Evolutionary conservation across 2,797 vertebrate genomes (phyloP), one percentile per base, ranked within the genome.

Genomic region (Mallotus villosus): DNA sequence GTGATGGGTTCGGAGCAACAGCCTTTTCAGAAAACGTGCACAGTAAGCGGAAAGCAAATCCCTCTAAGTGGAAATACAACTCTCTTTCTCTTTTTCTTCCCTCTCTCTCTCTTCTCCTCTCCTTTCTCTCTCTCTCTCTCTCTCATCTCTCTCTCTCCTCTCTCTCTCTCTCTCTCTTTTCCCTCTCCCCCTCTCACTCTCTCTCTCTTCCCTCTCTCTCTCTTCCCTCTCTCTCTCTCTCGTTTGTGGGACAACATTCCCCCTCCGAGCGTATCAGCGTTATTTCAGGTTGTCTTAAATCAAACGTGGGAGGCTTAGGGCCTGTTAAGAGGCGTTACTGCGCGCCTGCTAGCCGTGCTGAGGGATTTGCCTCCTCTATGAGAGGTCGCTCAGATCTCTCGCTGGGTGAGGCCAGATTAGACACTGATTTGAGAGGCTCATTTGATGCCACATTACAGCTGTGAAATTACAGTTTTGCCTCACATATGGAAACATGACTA

Each of bases 271-370:
- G 84, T 90, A 89, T 91, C 87, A 88, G 81, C 81, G 82, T 90
- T 91, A 89, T 92, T 91, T 89, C 88, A 90, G 88, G 87, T 92
- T 89, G 87, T 89, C 84, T 91, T 82, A 85, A 90, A 89, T 88
- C 83, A 89, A 80, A 87, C 81, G 81, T n/a, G 74, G 82, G 85
- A n/a, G 49, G 86, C 89, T 91, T 89, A 90, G 79, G 80, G 85
- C 87, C 88, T 88, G 90, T 90, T 92, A 90, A 88, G 84, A 81
- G 80, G 81, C 69, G 82, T 69, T 79, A 86, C 49, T 71, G 80
- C 76, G 85, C 73, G 81, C 58, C 74, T 63, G 72, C 80, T 66
- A 68, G 70, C 68, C 62, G 81, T 84, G 86, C 83, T 81, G 73
- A 29, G 71, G 75, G 85, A 86, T 88, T 87, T 85, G 86, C 80